Evolutionary conservation across 2,797 vertebrate species (phyloP).

Genomic region (Micromesistius poutassou): DNA sequence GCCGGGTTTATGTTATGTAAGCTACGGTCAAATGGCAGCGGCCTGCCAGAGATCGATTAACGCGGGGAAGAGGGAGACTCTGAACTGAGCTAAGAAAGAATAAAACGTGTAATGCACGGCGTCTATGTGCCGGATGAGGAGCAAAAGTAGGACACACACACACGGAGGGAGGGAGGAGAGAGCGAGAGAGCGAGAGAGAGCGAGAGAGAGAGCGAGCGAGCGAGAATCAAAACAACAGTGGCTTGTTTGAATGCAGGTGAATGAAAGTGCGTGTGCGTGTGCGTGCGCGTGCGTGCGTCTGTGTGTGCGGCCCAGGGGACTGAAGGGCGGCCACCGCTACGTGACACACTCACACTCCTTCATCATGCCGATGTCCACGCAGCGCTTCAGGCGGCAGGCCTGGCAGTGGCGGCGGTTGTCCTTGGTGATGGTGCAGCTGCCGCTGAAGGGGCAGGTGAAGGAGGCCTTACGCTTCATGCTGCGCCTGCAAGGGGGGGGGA

Average conservation of each 20-base stretch:
- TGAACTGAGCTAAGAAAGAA: neutral
- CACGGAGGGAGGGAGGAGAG: no score
- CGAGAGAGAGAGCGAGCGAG: neutral
- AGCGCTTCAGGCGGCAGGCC: slow-evolving; percentile 94
- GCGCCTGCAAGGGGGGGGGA: slow-evolving; percentile 75
- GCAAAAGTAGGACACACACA: neutral
- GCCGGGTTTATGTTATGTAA: neutral
- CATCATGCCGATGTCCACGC: slow-evolving; percentile 76
- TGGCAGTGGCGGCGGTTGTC: slow-evolving; percentile 98
- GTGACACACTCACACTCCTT: slow-evolving; percentile 84
- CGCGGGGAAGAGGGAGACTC: neutral
- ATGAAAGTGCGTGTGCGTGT: neutral
- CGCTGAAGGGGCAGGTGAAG: slow-evolving; percentile 92
- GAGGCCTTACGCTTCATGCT: slow-evolving; percentile 96
- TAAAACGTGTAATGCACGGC: no score
- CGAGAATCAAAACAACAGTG: neutral
- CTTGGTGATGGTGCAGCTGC: slow-evolving; percentile 94
- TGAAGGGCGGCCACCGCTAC: no score
- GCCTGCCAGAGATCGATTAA: neutral
- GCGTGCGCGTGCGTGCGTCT: neutral
- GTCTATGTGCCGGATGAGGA: neutral
- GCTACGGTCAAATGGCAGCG: neutral
- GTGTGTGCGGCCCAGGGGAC: neutral
- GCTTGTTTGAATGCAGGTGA: slow-evolving; percentile 6
- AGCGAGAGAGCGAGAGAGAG: no score